Evolutionary conservation across 2,797 vertebrate species (phyloP), one percentile per base, ranked within the genome.

Genomic region (Tenualosa thibaudeaui): DNA sequence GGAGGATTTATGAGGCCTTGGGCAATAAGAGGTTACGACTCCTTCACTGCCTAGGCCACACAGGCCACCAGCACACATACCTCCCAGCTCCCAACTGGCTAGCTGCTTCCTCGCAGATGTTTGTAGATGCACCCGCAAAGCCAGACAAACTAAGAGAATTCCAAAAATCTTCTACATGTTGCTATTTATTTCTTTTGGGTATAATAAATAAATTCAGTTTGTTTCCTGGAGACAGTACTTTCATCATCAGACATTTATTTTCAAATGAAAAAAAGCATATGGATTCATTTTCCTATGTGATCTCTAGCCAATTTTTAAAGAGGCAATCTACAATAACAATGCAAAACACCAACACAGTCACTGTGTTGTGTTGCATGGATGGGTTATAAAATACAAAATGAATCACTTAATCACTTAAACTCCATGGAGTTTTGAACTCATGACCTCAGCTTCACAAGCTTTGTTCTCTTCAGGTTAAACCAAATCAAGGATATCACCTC

Each of bases 21-120:
- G 71, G 71, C 40, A 78, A 43, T 78, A 46, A 78, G 71, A 78
- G 71, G 71, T 78, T 78, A 78, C 40, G 71, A 78, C 71, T 78
- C 31, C 31, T 40, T 5, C 71, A 84, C 7, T n/a, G 26, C 0
- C 46, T 31, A 9, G 7, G 50, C 37, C 65, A 78, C 40, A 31
- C 49, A 84, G 68, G 68, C 26, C 83, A 50, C 26, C 19, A 24
- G 13, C 46, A 50, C 26, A 53, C 62, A 75, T 51, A 68, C 49
- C 68, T 43, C 10, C 54, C 31, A 65, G 19, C 31, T 13, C 50
- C 50, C 31, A 82, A 3, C 58, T 51, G 62, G 22, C 24, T 8
- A 60, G 58, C 8, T 10, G 6, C n/a, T 60, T 60, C 6, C n/a
- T 24, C n/a, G 58, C 58, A 60, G 22, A 60, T 24, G n/a, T 60